Evolutionary conservation across 2,888 invertebrate genomes (phyloP).

Genomic region (Cremastobaeus sp.): DNA sequence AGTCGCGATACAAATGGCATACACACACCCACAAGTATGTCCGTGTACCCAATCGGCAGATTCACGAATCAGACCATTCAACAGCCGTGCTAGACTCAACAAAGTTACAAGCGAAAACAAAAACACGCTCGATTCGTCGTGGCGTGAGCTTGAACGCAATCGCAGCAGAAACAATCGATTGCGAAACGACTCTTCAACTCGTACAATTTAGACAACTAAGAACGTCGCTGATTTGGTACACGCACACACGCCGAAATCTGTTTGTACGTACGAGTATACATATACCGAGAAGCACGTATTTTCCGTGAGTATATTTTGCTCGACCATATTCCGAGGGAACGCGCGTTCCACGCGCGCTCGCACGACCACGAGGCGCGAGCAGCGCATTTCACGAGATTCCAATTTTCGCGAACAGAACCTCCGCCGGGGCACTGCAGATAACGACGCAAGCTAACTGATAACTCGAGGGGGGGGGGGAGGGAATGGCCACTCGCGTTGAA

Average conservation of each 20-base stretch:
- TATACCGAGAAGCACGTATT: slow-evolving; percentile 67
- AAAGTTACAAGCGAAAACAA: background rate
- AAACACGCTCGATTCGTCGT: no score
- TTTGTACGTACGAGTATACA: slow-evolving; percentile 66
- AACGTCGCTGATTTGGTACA: slow-evolving; percentile 52
- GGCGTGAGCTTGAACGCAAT: no score
- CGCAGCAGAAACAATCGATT: no score
- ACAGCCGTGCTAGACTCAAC: no score
- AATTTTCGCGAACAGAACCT: slow-evolving; percentile 7
- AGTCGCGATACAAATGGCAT: slow-evolving; percentile 63
- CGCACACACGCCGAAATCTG: slow-evolving; percentile 65
- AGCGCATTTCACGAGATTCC: slow-evolving; percentile 1
- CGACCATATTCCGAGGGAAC: slow-evolving; percentile 69
- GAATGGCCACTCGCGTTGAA: slow-evolving; percentile 1
- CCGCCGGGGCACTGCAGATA: slow-evolving; percentile 14
- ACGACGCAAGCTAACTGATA: background rate
- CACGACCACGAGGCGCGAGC: slow-evolving; percentile 6
- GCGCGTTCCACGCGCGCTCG: slow-evolving; percentile 7
- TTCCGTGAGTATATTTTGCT: slow-evolving; percentile 77
- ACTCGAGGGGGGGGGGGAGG: background rate
- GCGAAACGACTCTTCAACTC: background rate
- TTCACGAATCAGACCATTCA: background rate
- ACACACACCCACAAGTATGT: slow-evolving; percentile 64
- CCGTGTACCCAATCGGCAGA: slow-evolving; percentile 19
- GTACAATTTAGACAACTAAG: background rate